Conservation (phyloP, 2,888 invertebrate genomes). For the Tricholauxania praeusta region DNA sequence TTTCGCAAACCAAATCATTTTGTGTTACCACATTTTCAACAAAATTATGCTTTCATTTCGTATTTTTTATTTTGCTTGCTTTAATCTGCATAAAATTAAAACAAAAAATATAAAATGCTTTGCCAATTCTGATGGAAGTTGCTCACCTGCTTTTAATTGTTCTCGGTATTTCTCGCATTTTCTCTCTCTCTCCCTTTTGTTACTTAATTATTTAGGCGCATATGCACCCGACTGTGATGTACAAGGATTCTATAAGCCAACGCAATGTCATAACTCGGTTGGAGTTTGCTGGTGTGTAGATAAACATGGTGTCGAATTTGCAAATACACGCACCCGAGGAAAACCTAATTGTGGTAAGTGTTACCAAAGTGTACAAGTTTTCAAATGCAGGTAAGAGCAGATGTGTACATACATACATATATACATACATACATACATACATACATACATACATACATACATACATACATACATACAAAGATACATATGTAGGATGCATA, state of each 20-base stretch:
- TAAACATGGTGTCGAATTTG: constrained; percentile 88
- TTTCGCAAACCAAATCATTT: constrained; percentile 1
- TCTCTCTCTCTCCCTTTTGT: constrained; percentile 41
- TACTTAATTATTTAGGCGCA: constrained; percentile 70
- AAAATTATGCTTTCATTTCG: background rate
- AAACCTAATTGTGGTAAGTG: constrained; percentile 83
- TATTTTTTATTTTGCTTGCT: background rate
- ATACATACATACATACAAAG: no score
- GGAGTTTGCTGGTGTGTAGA: constrained; percentile 95
- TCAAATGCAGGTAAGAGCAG: background rate
- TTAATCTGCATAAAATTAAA: background rate
- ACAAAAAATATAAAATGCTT: background rate
- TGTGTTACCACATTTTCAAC: background rate
- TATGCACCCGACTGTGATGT: constrained; percentile 87
- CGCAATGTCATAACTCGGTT: constrained; percentile 88
- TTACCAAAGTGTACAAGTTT: background rate
- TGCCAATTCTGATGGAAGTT: constrained; percentile 6
- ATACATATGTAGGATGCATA: no score
- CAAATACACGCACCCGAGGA: constrained; percentile 85
- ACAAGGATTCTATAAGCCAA: constrained; percentile 86
- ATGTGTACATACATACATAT: background rate
- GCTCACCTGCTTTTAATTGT: constrained; percentile 37
- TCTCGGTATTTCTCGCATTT: constrained; percentile 39
- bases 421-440: no score
- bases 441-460: no score